Evolutionary conservation across 2,797 vertebrate species (phyloP).

Genomic region (Anisognathus igniventris): DNA sequence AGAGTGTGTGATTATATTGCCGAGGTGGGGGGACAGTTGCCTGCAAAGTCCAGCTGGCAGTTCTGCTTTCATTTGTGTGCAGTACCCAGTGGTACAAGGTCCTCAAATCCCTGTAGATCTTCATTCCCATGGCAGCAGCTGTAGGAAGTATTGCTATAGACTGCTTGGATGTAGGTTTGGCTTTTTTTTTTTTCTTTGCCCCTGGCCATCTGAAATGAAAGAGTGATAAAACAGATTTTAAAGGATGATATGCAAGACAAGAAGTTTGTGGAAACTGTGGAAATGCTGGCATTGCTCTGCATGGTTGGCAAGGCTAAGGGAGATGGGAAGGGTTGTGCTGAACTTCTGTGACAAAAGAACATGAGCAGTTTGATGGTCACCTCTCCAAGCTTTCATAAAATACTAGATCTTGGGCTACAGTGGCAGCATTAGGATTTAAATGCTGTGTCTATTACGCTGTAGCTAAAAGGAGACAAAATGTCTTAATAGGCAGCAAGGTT

Average conservation of each 20-base stretch:
- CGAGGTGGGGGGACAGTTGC: neutral
- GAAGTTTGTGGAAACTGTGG: neutral
- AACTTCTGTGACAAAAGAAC: neutral
- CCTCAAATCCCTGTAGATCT: neutral
- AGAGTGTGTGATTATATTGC: neutral
- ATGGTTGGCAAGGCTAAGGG: neutral
- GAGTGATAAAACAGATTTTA: neutral
- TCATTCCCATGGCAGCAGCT: neutral
- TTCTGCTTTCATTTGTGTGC: neutral
- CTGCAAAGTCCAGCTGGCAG: neutral
- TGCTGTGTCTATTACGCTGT: neutral
- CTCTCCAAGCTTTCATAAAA: neutral
- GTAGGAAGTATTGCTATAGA: neutral
- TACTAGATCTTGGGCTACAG: neutral
- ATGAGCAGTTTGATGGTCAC: neutral
- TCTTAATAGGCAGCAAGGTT: neutral
- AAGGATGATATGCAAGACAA: neutral
- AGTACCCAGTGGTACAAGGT: neutral
- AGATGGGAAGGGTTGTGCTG: neutral
- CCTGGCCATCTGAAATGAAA: neutral
- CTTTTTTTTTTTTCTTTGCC: fast-evolving
- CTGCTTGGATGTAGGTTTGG: neutral
- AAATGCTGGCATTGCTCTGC: neutral
- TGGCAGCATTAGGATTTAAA: neutral
- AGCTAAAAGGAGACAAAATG: neutral